Base-by-base conservation (phyloP, 2,888 invertebrate genomes). In the Monoplex corrugatus region DNA sequence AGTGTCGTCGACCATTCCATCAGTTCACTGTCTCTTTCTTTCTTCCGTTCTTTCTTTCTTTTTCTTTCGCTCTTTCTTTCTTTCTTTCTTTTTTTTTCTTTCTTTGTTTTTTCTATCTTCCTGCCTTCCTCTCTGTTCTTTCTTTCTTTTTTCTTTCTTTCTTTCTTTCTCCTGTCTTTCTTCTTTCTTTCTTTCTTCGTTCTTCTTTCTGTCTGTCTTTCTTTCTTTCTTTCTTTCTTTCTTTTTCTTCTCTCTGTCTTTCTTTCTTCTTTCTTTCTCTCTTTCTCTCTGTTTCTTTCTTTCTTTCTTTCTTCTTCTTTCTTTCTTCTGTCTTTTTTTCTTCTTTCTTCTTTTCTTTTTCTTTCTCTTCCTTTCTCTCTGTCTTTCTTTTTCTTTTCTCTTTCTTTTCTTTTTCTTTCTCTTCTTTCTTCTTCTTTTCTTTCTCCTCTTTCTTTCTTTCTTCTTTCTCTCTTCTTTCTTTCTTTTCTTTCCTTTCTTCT, bases 301-400 rank as follows among this genome's bases (percentile, higher is more conserved):
- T 5, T 88, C 88, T 68, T 6, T 68, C 57, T 88, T n/a, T 88
- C 44, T 44, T n/a, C 68, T 72, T 84, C 40, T 83, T 72, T 83
- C n/a, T 88, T 84, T 83, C 28, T 75, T 45, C 35, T 19, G 32
- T 38, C 35, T 19, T 57, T 28, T 57, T 3, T 68, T n/a, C 28
- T 3, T 68, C 63, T 68, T n/a, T 23, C 63, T 23, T 28, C 28
- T n/a, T 68, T n/a, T 68, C 23, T 23, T 28, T 23, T 28, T 6
- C 23, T 23, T 5, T 23, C 63, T 68, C 63, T 68, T 3, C 28
- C 10, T 68, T n/a, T 68, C 10, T 68, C 63, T 68, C 63, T 68
- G 5, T 68, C 8, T 23, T 3, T 68, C 63, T 68, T n/a, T 5
- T n/a, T 68, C 8, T 68, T n/a, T 23, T n/a, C 28, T n/a, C 28